Evolutionary conservation across 2,797 vertebrate species (phyloP), one percentile per base, ranked within the genome.

Genomic region (Chloroceryle inda): DNA sequence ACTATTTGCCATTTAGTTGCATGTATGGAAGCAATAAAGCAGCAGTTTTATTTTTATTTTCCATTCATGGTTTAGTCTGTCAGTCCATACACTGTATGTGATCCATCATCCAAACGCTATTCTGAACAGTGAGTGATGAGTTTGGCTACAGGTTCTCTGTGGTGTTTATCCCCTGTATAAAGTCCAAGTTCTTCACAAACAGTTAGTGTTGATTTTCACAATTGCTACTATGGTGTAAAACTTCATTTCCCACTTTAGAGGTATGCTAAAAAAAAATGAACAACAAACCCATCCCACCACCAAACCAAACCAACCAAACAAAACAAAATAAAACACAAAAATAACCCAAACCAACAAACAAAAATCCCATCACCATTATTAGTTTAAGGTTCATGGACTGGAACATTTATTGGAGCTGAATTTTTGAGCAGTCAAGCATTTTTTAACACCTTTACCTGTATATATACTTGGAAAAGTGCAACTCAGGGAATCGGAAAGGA

Each of bases 161-260:
- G 10, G 50, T 79, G 50, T 44, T 92, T 87, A 64, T 38, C 45
- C 49, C 24, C 23, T 33, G 23, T 81, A 45, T 49, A 45, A 45
- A 61, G n/a, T 89, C 42, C 37, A 78, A 85, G 45, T 12, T 20
- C 42, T 87, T 85, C 67, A 50, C 29, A 89, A 58, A 85, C 4
- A 59, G 26, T 78, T 77, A 55, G 22, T 68, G 79, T 31, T 66
- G 81, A 82, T 94, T 96, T 89, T 82, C 58, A 62, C 63, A 68
- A 24, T 78, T 75, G 13, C 62, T 86, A 64, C 37, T 73, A 37
- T 10, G 15, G 8, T 38, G 9, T 78, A 42, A 88, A 83, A 63
- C 8, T 42, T 73, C 64, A 87, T 82, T 82, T 81, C 24, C 38
- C 37, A 58, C 12, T 58, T 81, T 53, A 72, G 23, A 64, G 13